Percentiles rank a stretch among this genome's conserved stretches.
Conservation (phyloP, 2,113 vertebrate species). For the Xiphophorus couchianus region DNA sequence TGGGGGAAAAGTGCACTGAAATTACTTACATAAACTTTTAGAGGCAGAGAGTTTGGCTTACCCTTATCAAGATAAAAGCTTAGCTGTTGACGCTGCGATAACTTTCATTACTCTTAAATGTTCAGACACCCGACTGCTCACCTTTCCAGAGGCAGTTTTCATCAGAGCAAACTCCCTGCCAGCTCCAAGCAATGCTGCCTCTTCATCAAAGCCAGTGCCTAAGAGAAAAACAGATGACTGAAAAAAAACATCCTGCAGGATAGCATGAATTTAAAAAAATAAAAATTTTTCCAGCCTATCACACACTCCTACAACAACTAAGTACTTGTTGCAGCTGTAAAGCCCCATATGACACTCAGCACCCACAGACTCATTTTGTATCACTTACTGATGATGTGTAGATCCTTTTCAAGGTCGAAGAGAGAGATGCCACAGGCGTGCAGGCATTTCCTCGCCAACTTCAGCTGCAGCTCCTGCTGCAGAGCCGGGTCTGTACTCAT, state of each 20-base stretch:
- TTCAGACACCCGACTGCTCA: conserved; percentile 63
- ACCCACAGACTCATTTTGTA: neutral
- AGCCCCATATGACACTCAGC: neutral
- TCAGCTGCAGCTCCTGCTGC: conserved; percentile 97
- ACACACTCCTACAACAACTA: neutral
- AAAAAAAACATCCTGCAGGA: conserved; percentile 16
- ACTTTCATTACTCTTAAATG: conserved; percentile 21
- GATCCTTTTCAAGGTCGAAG: conserved; percentile 97
- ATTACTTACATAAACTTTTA: neutral
- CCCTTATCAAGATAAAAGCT: conserved; percentile 37
- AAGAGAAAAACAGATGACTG: conserved; percentile 43
- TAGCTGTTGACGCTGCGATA: conserved; percentile 11
- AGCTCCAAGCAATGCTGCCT: conserved; percentile 94
- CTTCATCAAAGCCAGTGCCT: conserved; percentile 99
- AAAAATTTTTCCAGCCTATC: neutral
- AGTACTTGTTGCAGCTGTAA: neutral
- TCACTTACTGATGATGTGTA: conserved; percentile 97
- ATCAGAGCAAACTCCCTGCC: conserved; percentile 98
- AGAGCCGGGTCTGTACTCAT: conserved; percentile 94
- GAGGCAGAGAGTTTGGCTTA: neutral
- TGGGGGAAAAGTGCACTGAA: conserved; percentile 5
- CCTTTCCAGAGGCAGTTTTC: conserved; percentile 98
- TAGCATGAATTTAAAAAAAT: neutral
- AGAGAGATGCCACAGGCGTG: conserved; percentile 98
- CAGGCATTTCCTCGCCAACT: conserved; percentile 97